phyloP scores from a whole-genome alignment of 2,797 vertebrate species.

The Hapalemur alaotrensis region DNA sequence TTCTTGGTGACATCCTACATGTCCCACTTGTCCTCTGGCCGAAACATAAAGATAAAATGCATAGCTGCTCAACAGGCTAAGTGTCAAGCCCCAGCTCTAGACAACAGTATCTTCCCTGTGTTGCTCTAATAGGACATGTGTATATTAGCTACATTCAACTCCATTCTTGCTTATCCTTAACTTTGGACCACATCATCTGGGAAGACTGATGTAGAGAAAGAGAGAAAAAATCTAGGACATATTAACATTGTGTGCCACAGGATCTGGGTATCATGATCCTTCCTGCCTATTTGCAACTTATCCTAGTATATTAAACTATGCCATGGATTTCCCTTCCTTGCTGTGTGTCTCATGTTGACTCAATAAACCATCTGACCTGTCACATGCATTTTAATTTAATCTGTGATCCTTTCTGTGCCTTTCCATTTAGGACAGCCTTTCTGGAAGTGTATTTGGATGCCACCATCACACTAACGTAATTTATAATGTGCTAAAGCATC shows the following conservation, averaged over 20 bases:
- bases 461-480: background rate
- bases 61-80: background rate
- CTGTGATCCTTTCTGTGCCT: background rate
- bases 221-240: background rate
- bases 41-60: background rate
- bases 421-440: background rate
- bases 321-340: background rate
- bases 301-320: background rate
- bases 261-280: background rate
- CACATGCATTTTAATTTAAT: background rate
- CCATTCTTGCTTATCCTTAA: background rate
- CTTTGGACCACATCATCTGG: background rate
- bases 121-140: background rate
- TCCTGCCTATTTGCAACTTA: background rate
- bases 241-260: background rate
- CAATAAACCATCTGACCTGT: background rate
- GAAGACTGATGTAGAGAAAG: background rate
- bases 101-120: background rate
- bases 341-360: background rate
- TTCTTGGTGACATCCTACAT: background rate
- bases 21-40: background rate
- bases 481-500: background rate
- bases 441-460: background rate
- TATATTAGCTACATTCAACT: background rate
- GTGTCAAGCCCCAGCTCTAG: background rate